Conservation (phyloP, 2,888 invertebrate genomes). For the Napeogenes sylphis region DNA sequence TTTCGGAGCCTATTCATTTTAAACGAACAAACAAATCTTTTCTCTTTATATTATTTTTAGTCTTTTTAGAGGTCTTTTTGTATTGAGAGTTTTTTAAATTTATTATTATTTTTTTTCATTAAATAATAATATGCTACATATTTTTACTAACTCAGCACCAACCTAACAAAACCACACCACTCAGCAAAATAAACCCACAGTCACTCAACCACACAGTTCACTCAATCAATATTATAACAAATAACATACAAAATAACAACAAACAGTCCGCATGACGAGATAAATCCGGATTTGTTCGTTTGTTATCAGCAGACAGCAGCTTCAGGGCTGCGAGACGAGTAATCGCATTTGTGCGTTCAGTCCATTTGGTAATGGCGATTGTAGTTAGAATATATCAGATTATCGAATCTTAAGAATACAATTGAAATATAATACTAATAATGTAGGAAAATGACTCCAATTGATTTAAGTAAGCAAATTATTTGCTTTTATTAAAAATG, state of each 20-base stretch:
- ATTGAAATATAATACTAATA: no score
- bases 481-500: no score
- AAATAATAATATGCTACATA: no score
- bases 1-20: no score
- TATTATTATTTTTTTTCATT: no score
- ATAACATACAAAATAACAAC: slow-evolving; percentile 11
- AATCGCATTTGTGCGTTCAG: slow-evolving; percentile 63
- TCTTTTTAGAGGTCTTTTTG: no score
- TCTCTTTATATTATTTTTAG: no score
- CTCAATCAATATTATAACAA: slow-evolving; percentile 6
- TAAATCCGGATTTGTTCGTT: slow-evolving; percentile 77
- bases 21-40: no score
- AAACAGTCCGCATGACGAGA: slow-evolving; percentile 66
- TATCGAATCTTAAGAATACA: neutral
- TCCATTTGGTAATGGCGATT: slow-evolving; percentile 46
- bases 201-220: neutral
- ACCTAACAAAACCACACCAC: neutral
- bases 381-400: slow-evolving; percentile 10
- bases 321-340: slow-evolving; percentile 59
- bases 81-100: no score
- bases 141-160: no score
- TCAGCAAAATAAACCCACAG: neutral
- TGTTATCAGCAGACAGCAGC: slow-evolving; percentile 75
- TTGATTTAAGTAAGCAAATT: no score
- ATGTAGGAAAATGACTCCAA: no score